Conservation (phyloP, 2,113 vertebrate species). For the Regulus satrapa region DNA sequence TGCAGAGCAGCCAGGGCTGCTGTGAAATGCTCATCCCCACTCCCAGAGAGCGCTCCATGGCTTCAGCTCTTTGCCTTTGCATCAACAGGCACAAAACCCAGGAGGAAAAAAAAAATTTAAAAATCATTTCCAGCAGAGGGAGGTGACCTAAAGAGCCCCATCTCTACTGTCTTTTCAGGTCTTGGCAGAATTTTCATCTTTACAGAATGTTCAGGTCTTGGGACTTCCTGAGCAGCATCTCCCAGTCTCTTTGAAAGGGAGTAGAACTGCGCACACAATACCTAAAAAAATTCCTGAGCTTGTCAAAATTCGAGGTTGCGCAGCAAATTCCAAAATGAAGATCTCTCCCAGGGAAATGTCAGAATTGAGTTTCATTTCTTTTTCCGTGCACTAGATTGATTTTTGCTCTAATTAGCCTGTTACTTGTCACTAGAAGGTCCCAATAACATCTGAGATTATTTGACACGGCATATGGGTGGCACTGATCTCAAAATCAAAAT, state of each 20-base stretch:
- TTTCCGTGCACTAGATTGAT: background rate
- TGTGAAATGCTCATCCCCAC: background rate
- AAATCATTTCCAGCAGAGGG: rapidly evolving
- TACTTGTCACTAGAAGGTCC: background rate
- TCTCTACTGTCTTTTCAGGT: background rate
- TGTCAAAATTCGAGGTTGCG: background rate
- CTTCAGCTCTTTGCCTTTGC: background rate
- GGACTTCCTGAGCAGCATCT: background rate
- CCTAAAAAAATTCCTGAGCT: background rate
- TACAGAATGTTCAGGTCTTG: background rate
- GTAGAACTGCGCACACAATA: rapidly evolving
- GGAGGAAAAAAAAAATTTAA: no score
- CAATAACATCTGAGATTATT: background rate
- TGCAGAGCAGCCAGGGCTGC: background rate
- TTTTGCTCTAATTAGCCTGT: background rate
- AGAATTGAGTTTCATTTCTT: background rate
- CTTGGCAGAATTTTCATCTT: background rate
- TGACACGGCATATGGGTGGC: background rate
- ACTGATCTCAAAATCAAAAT: background rate
- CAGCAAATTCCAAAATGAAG: background rate
- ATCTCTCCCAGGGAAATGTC: background rate
- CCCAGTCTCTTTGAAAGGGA: background rate
- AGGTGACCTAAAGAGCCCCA: background rate
- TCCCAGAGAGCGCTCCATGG: background rate
- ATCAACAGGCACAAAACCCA: background rate